Base-by-base conservation (phyloP, 2,113 vertebrate species). In the Sarotherodon lohbergeri region DNA sequence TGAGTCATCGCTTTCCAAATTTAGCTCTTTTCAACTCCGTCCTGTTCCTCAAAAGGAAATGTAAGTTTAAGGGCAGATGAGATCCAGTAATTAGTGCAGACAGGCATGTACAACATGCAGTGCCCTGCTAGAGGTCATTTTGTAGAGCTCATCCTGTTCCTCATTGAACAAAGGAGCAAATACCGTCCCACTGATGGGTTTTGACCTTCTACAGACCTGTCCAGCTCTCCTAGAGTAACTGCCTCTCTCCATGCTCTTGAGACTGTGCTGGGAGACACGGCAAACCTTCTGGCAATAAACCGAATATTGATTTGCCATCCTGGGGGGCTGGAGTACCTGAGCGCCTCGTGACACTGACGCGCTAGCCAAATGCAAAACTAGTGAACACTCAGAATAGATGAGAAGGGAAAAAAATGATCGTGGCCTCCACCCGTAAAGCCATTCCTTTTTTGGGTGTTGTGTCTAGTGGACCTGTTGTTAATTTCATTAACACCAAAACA, bases 21-120 rank as follows among this genome's bases (percentile, higher is more conserved):
- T 76, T 29, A 9, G 14, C 71, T 76, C 24, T 48, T 48, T 76
- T 43, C 43, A 29, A 76, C 43, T 29, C 24, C 17, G 71, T 29
- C 24, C 68, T 29, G 24, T 76, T 48, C 24, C 41, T 76, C 4
- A 76, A 76, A 71, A 76, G 71, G 43, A 32, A 76, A 76, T 29
- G 48, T 48, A 29, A 29, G 24, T 11, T 48, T 46, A 76, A 50
- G 4, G 24, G 43, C 27, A 48, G 71, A 32, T 76, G 43, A 76
- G 41, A 76, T 76, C 43, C 71, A 76, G 71, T 24, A 76, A 17
- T 76, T 2, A 29, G 22, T 76, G 41, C 5, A 76, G 41, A 76
- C 1, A 5, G 1, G 24, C 68, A 46, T 0, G 14, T 76, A 16
- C 41, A 66, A 0, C 19, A 66, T 39, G 61, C n/a, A 68, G 63